Base-by-base conservation (phyloP, 2,888 invertebrate genomes). In the Drosophila niveifrons region DNA sequence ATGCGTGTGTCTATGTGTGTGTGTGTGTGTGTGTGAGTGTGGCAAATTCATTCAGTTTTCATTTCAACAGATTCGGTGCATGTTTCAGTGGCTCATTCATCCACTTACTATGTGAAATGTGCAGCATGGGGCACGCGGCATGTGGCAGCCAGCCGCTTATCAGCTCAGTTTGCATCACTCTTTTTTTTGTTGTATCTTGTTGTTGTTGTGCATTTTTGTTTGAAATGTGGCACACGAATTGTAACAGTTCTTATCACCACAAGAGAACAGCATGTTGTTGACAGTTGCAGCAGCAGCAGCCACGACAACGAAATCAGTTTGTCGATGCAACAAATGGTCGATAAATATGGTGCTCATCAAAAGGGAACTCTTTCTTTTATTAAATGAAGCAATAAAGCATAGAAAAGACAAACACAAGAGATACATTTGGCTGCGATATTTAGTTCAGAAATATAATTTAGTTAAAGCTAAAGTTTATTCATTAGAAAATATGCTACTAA, bases 31-130 rank as follows among this genome's bases (percentile, higher is more conserved):
- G 61, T 52, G 56, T 50, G 56, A 57, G 34, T 66, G 67, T 51
- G 61, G 73, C 66, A 80, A 82, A 82, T 82, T 82, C 82, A 82
- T 88, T 88, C 89, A 88, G 64, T 46, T 70, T 78, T 73, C 69
- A 66, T 28, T 55, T 65, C 34, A 17, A 13, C 71, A 71, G 71
- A 31, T 75, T 72, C 47, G 80, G 51, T 71, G 75, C 79, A 79
- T 69, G 82, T 69, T 77, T 68, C 72, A 76, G 71, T 75, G 82
- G 67, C 70, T 78, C 88, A 88, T 82, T 81, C 86, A 85, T 79
- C 34, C 61, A 75, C 63, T 75, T 79, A 66, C 75, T 56, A 53
- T 70, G 41, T 70, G 41, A 39, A 55, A 17, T 58, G 56, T 51
- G 48, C 23, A 10, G 13, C 44, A 46, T 46, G 23, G 3, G 65